Evolutionary conservation across 2,113 vertebrate genomes (phyloP), one percentile per base, ranked within the genome.

Genomic region (Hemicordylus capensis): DNA sequence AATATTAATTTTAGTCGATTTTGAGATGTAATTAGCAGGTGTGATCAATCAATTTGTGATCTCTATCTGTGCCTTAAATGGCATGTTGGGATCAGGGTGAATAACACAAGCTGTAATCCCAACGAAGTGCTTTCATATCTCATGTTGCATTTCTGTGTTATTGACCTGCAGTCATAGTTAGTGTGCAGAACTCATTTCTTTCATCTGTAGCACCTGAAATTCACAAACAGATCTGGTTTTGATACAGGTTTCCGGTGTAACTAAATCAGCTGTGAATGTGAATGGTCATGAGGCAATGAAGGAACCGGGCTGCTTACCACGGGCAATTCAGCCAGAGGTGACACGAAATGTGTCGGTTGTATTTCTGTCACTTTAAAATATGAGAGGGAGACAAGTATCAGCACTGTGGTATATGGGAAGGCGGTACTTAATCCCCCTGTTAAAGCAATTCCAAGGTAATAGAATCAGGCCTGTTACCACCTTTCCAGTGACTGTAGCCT

Each of bases 11-110:
- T 90, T 93, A 85, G 86, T 91, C 93, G 89, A 91, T 93, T n/a
- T 15, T 84, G 92, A 10, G 0, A 72, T 80, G 88, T 89, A 87
- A 92, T 93, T 89, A 94, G 92, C 87, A 94, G 90, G 83, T 89
- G 88, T 92, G 93, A 94, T 90, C 93, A 92, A 95, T 92, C 94
- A 89, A 90, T 89, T 88, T 88, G 88, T 0, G 59, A 94, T 88
- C 84, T 80, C 88, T 92, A 87, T 81, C n/a, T 87, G 82, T 44
- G 86, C 89, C 1, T 0, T 83, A 59, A 86, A 76, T 14, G 22
- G 82, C 87, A 64, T 61, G 39, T 75, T 80, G 20, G 26, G 88
- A 89, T 86, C 1, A 0, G 58, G 0, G 2, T 80, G 82, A 85
- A 69, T 34, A 1, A 61, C 1, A 10, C 0, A 10, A 83, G 79